Evolutionary conservation across 2,888 invertebrate genomes (phyloP).

Genomic region (Gastrophysa polygoni): DNA sequence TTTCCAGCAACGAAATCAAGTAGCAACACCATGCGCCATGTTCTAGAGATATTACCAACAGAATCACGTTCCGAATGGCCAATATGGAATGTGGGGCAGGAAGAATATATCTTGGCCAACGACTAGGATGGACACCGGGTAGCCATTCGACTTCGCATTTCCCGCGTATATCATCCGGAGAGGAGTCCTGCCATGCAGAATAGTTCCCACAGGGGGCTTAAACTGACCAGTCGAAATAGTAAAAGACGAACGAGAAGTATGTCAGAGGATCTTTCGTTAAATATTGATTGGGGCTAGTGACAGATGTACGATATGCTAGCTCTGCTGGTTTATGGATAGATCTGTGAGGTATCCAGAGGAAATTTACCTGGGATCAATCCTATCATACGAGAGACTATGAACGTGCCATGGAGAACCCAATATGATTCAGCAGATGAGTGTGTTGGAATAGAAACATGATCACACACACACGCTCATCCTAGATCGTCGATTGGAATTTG

Average conservation of each 20-base stretch:
- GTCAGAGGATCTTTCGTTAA: slow-evolving; percentile 35
- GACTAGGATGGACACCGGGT: slow-evolving; percentile 9
- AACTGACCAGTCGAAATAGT: slow-evolving; percentile 40
- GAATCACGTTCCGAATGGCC: slow-evolving; percentile 45
- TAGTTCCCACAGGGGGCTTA: slow-evolving; percentile 43
- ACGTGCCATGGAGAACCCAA: too few relatives aligned
- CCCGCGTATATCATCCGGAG: slow-evolving; percentile 50
- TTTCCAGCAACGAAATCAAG: neutral
- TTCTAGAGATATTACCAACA: slow-evolving; percentile 35
- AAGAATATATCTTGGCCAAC: slow-evolving; percentile 33
- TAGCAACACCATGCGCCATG: neutral
- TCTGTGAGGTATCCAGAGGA: too few relatives aligned
- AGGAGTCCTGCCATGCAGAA: slow-evolving; percentile 36
- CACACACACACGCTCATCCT: too few relatives aligned
- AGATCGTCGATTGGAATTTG: too few relatives aligned
- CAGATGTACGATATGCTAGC: neutral
- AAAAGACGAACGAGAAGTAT: slow-evolving; percentile 28
- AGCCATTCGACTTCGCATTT: slow-evolving; percentile 49
- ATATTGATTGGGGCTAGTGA: slow-evolving; percentile 19
- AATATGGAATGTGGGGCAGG: slow-evolving; percentile 45
- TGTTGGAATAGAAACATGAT: too few relatives aligned
- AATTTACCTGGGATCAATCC: too few relatives aligned
- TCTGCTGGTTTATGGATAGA: neutral
- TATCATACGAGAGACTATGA: too few relatives aligned
- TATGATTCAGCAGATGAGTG: too few relatives aligned